Conservation (phyloP, 2,888 invertebrate species). For the Meta bourneti region DNA sequence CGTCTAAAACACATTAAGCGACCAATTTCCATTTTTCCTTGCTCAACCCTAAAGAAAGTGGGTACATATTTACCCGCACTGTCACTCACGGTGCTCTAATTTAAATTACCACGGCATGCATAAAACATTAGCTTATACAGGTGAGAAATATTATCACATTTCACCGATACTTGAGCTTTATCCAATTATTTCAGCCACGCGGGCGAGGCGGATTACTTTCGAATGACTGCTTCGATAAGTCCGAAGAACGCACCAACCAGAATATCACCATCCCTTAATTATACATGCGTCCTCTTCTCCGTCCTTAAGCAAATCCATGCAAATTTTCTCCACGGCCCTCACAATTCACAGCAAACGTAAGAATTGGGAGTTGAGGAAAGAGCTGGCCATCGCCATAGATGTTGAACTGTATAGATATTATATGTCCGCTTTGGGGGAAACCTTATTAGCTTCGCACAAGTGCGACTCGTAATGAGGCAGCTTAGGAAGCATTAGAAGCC, state of each 20-base stretch:
- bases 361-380: conserved; percentile 26
- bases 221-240: not conserved
- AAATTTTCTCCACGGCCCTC: no score
- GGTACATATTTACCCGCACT: not conserved
- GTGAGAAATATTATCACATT: conserved; percentile 34
- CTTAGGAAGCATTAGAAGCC: conserved; percentile 58
- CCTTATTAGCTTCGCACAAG: conserved; percentile 63
- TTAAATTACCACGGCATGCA: not conserved
- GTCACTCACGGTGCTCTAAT: not conserved
- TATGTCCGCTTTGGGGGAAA: not conserved
- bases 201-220: conserved; percentile 26
- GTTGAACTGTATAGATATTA: conserved; percentile 23
- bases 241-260: conserved; percentile 6
- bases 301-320: no score
- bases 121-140: conserved; percentile 5
- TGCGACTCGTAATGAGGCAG: conserved; percentile 65
- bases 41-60: not conserved
- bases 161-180: conserved; percentile 13
- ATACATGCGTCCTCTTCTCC: not conserved
- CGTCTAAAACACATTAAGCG: not conserved
- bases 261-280: not conserved
- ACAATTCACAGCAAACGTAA: not conserved
- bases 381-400: conserved; percentile 5
- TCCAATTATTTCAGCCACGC: conserved; percentile 28
- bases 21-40: not conserved